Evolutionary conservation across 35 echinoderm and acorn worm genomes (phyloP).

Genomic region (Lytechinus pictus): DNA sequence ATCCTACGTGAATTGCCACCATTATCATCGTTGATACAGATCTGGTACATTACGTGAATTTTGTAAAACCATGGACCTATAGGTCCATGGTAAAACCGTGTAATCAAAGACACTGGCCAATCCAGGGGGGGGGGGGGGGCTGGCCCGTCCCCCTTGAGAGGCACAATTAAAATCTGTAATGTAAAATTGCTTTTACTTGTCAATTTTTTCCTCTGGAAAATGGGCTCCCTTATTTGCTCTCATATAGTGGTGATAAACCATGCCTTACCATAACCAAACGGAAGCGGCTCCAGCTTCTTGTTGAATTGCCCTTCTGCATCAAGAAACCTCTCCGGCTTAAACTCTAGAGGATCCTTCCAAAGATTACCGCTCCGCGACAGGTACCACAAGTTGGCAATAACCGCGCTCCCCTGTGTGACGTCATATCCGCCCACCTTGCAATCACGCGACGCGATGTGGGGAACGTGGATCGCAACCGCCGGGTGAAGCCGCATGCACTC

Average conservation of each 20-base stretch:
- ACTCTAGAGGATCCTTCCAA: background rate
- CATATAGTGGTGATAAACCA: background rate
- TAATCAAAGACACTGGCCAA: too few relatives aligned
- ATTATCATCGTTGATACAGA: too few relatives aligned
- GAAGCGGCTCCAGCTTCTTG: constrained; percentile 6
- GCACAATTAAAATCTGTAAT: too few relatives aligned
- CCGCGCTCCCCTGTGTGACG: background rate
- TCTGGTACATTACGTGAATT: too few relatives aligned
- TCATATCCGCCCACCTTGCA: background rate
- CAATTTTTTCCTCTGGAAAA: too few relatives aligned
- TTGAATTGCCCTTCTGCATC: background rate
- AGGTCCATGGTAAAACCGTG: too few relatives aligned
- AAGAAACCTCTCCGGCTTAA: background rate
- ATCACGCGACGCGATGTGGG: background rate
- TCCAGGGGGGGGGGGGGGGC: too few relatives aligned
- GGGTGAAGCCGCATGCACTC: background rate
- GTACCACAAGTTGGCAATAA: background rate
- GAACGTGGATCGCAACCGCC: background rate
- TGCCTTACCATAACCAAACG: background rate
- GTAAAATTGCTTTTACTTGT: too few relatives aligned
- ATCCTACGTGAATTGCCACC: too few relatives aligned
- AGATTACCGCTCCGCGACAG: background rate
- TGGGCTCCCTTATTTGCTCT: too few relatives aligned
- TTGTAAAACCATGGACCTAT: too few relatives aligned
- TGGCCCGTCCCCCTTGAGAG: too few relatives aligned